Percentiles rank a stretch among this genome's conserved stretches.
phyloP scores from a whole-genome alignment of 2,888 invertebrate genomes.

The Tinea pellionella region DNA sequence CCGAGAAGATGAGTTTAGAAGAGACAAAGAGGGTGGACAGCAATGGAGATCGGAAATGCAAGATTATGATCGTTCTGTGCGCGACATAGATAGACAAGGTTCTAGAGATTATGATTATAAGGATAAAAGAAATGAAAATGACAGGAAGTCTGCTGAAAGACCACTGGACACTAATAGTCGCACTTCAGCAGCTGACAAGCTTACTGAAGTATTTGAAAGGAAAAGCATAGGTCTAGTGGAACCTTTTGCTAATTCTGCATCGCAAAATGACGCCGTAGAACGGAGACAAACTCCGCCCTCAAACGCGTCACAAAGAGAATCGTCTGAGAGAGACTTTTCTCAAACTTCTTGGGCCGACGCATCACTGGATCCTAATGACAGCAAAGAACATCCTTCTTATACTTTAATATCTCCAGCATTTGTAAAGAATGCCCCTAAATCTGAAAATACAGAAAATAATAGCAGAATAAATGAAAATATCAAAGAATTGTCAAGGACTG shows the following conservation, averaged over 20 bases:
- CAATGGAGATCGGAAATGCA: slow-evolving; percentile 66
- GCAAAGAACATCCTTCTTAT: slow-evolving; percentile 29
- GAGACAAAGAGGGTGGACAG: slow-evolving; percentile 55
- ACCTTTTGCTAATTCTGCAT: slow-evolving; percentile 38
- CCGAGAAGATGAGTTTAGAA: slow-evolving; percentile 57
- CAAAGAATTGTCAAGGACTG: slow-evolving; percentile 28
- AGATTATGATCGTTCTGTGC: slow-evolving; percentile 52
- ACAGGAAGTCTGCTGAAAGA: slow-evolving; percentile 49
- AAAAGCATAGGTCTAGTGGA: slow-evolving; percentile 53
- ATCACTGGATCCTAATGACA: slow-evolving; percentile 34
- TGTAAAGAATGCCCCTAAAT: slow-evolving; percentile 35
- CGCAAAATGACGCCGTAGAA: slow-evolving; percentile 50
- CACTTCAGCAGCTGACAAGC: slow-evolving; percentile 54
- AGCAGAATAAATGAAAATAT: neutral
- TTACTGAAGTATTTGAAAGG: slow-evolving; percentile 61
- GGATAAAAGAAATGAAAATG: slow-evolving; percentile 60
- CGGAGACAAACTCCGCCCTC: slow-evolving; percentile 57
- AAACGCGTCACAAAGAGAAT: slow-evolving; percentile 51
- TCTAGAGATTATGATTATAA: slow-evolving; percentile 60
- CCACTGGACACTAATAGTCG: slow-evolving; percentile 45
- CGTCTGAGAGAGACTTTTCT: slow-evolving; percentile 52
- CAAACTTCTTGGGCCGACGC: slow-evolving; percentile 63
- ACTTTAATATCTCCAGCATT: slow-evolving; percentile 25
- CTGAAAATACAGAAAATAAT: slow-evolving; percentile 23
- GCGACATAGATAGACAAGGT: slow-evolving; percentile 57